Base-by-base conservation (phyloP, 2,113 vertebrate species). In the Dicaeum eximium region DNA sequence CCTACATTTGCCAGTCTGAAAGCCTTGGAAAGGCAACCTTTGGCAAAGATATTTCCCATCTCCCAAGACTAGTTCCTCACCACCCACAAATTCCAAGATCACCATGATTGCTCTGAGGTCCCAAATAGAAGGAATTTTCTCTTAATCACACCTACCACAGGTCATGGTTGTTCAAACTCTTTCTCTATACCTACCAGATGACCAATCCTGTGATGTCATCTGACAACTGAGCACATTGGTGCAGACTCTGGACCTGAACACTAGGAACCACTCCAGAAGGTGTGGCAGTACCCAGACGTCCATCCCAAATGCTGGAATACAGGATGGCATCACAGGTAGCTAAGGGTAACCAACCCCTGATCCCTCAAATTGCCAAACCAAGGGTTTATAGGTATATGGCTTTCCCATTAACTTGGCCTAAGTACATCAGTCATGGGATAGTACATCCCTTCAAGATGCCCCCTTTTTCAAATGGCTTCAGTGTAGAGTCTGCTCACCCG, bases 241-340 rank as follows among this genome's bases (percentile, higher is more conserved):
- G 38, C 22, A 19, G 62, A 37, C 27, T 60, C 18, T 37, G 45
- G 33, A 51, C 18, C 33, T 67, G 37, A 67, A n/a, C n/a, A 54
- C 16, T 8, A 54, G 38, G 56, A 70, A 30, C n/a, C n/a, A n/a
- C 24, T n/a, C n/a, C 56, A 61, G 20, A 70, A 38, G 24, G 56
- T n/a, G 24, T 87, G 47, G 30, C 30, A 61, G n/a, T 62, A n/a
- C 20, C 10, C 20, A 30, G 15, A 24, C 0, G 0, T 47, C 13
- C 13, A 54, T 28, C 54, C 27, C 53, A 60, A 60, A 15, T 33
- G 18, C 45, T 60, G 18, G 9, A 67, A 51, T 37, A 60, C 7
- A 23, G 27, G 37, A 67, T 12, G 53, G 44, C 37, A 51, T 15
- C 53, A 24, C 23, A 24, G 20, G 40, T 40, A 35, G 28, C 8